These are phyloP conservation scores for Prinia subflava DNA, from an alignment of 2,113 vertebrate species.

Conservation along the genomic window DNA sequence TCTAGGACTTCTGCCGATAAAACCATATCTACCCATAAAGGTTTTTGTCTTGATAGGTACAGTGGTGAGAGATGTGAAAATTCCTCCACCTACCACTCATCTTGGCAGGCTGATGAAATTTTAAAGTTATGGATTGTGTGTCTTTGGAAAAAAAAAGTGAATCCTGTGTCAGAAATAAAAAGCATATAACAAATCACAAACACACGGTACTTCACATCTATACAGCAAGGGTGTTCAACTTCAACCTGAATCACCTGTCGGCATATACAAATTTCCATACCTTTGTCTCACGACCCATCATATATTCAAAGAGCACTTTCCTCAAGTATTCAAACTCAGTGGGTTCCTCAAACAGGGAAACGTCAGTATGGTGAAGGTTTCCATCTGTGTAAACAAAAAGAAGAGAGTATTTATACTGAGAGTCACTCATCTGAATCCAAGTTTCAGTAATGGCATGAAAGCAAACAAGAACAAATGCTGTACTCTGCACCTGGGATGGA, in stretches of 20 bases:
- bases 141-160: neutral
- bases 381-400: conserved; percentile 74
- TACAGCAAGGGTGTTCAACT: neutral
- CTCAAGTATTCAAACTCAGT: conserved; percentile 96
- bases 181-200: neutral
- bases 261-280: conserved; percentile 64
- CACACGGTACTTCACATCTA: neutral
- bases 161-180: neutral
- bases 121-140: neutral
- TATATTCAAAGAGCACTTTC: conserved; percentile 97
- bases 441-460: neutral
- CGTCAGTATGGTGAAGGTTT: conserved; percentile 74
- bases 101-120: neutral
- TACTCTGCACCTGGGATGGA: neutral
- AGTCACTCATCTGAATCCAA: neutral
- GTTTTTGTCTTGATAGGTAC: neutral
- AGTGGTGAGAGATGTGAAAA: neutral
- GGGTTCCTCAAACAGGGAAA: conserved; percentile 80
- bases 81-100: neutral
- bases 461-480: neutral
- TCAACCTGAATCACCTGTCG: neutral
- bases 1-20: neutral
- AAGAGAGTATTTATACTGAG: neutral
- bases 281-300: conserved; percentile 99
- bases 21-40: neutral